Evolutionary conservation across 2,113 vertebrate species (phyloP).

Genomic region (Malurus alboscapulatus): DNA sequence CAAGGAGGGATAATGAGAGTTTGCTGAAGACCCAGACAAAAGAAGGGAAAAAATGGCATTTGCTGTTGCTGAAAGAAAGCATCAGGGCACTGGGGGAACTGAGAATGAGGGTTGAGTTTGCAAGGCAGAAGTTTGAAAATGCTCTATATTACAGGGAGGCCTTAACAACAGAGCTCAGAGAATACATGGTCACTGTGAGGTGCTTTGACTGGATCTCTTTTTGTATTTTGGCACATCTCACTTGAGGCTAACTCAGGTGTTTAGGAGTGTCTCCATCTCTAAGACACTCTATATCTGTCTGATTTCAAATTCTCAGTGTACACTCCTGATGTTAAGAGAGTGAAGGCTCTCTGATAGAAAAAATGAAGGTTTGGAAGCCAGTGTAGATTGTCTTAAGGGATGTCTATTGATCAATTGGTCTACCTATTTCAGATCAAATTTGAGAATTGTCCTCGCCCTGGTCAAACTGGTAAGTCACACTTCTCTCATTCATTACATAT

Average conservation of each 20-base stretch:
- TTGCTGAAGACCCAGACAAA: conserved; percentile 20
- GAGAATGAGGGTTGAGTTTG: neutral
- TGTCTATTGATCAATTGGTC: neutral
- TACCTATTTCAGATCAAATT: neutral
- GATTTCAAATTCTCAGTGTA: neutral
- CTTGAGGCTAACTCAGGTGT: neutral
- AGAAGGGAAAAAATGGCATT: neutral
- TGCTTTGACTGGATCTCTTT: neutral
- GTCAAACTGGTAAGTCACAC: neutral
- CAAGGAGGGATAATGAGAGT: conserved; percentile 2
- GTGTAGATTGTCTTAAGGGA: neutral
- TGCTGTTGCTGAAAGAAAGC: neutral
- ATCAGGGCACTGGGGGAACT: neutral
- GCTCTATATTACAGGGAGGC: neutral
- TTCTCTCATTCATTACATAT: neutral
- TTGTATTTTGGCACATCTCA: neutral
- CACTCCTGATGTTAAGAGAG: neutral
- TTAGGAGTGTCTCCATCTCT: neutral
- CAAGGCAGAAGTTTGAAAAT: neutral
- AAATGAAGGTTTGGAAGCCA: neutral
- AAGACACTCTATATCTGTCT: neutral
- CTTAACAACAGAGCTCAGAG: neutral
- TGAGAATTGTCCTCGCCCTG: neutral
- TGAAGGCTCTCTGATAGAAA: neutral
- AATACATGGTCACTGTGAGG: neutral